These are phyloP conservation scores for Tragelaphus strepsiceros DNA, from an alignment of 2,113 vertebrate species.

Conservation along the genomic window DNA sequence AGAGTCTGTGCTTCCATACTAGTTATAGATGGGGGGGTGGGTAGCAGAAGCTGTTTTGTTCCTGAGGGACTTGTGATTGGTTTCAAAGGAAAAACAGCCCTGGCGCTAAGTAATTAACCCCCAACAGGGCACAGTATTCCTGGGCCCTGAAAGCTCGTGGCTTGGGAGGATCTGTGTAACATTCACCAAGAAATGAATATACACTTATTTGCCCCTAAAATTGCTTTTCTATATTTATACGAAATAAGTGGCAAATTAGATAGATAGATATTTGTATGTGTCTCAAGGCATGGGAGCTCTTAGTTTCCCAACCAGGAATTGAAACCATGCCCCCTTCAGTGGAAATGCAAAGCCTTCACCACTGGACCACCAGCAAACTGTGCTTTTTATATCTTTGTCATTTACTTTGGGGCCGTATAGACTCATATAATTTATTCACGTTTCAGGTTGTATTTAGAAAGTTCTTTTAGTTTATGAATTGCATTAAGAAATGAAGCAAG, in stretches of 20 bases:
- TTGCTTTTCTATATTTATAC: not conserved
- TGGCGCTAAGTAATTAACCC: not conserved
- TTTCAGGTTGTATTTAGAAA: not conserved
- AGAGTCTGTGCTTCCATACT: not conserved
- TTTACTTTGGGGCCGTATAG: not conserved
- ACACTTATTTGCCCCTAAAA: not conserved
- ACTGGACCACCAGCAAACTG: not conserved
- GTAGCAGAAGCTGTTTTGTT: not conserved
- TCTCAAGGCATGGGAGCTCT: not conserved
- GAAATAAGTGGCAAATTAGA: not conserved
- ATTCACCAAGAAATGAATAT: not conserved
- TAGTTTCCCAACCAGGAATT: not conserved
- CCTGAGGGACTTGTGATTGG: not conserved
- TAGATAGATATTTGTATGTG: not conserved
- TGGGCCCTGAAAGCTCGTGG: not conserved
- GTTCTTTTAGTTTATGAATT: conserved; percentile 12
- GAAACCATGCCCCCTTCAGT: not conserved
- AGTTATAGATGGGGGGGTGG: not conserved
- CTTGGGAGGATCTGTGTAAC: not conserved
- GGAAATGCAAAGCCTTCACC: not conserved
- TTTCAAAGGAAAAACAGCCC: not conserved
- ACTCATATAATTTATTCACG: not conserved
- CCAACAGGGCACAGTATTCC: not conserved
- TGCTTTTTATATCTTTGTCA: not conserved
- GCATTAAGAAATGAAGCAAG: not conserved